Conservation (phyloP, 1,140 invertebrate species). For the Sitophilus oryzae region DNA sequence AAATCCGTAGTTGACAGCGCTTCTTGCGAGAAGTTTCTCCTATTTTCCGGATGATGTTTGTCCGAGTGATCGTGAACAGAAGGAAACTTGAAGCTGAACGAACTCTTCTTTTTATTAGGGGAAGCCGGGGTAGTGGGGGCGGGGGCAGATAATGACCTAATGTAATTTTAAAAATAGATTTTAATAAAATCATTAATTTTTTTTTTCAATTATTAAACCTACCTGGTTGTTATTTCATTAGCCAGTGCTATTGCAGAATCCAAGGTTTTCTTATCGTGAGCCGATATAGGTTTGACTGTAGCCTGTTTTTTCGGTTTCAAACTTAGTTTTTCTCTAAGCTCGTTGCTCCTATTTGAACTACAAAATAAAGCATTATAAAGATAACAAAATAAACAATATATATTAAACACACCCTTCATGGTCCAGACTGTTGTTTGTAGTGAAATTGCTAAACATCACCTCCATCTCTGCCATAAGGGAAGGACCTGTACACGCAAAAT, state of each 20-base stretch:
- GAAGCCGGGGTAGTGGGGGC: constrained; percentile 67
- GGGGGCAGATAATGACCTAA: constrained; percentile 72
- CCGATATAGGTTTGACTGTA: constrained; percentile 88
- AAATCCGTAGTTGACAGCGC: constrained; percentile 84
- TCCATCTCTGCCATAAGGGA: constrained; percentile 94
- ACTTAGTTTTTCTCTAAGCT: constrained; percentile 58
- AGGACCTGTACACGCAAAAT: constrained; percentile 49
- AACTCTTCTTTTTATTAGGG: constrained; percentile 79
- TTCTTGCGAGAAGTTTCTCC: constrained; percentile 84
- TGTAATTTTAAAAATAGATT: constrained; percentile 6
- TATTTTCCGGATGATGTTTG: constrained; percentile 53
- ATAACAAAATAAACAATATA: too few species aligned
- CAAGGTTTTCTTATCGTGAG: constrained; percentile 86
- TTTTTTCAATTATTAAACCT: too few species aligned
- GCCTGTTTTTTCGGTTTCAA: constrained; percentile 69
- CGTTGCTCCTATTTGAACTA: constrained; percentile 63
- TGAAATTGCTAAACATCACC: constrained; percentile 70
- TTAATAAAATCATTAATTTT: neutral
- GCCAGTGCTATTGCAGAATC: constrained; percentile 91
- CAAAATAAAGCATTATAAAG: constrained; percentile 24
- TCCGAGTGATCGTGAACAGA: constrained; percentile 45
- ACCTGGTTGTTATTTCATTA: constrained; percentile 79
- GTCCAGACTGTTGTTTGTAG: constrained; percentile 43
- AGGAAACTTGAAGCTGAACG: constrained; percentile 82
- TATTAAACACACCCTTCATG: constrained; percentile 41